These are phyloP conservation scores for Periplaneta americana DNA, from an alignment of 1,140 invertebrate genomes.

Conservation along the genomic window DNA sequence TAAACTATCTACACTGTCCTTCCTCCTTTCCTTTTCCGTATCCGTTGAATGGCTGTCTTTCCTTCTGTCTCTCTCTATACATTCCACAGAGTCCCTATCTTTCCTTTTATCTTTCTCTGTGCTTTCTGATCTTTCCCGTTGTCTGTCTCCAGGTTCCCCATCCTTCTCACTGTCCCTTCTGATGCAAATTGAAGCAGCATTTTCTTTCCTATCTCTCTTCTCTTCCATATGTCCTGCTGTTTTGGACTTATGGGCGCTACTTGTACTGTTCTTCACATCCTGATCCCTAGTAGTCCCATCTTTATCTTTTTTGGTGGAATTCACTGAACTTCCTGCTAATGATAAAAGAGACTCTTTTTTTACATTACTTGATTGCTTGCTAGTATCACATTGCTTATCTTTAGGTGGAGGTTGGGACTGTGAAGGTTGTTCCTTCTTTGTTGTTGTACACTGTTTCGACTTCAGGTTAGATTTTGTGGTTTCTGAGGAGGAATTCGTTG, in stretches of 20 bases:
- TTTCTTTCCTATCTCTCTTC: neutral
- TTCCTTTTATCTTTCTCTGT: conserved; percentile 34
- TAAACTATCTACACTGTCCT: neutral
- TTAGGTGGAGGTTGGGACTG: neutral
- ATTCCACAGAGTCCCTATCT: conserved; percentile 33
- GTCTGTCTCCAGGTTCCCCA: conserved; percentile 24
- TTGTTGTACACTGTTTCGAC: neutral
- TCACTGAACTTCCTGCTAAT: neutral
- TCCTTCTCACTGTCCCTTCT: conserved; percentile 10
- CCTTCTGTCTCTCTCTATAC: conserved; percentile 27
- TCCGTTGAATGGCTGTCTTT: conserved; percentile 32
- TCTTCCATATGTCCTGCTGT: neutral
- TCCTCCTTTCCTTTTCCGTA: conserved; percentile 19
- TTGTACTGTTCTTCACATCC: neutral
- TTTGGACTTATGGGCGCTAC: neutral
- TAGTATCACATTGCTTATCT: conserved; percentile 3
- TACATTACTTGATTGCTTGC: neutral
- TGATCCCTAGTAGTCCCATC: neutral
- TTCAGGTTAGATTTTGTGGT: neutral
- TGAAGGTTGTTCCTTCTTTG: conserved; percentile 7
- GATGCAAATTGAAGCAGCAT: neutral
- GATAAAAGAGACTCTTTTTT: neutral
- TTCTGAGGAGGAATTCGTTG: neutral
- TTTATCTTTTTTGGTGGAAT: conserved; percentile 10
- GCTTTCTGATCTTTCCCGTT: conserved; percentile 28